A percentile compares a stretch with the other conserved stretches of the same genome.
phyloP scores from a whole-genome alignment of 2,888 invertebrate species.

The Epinotia ramella region DNA sequence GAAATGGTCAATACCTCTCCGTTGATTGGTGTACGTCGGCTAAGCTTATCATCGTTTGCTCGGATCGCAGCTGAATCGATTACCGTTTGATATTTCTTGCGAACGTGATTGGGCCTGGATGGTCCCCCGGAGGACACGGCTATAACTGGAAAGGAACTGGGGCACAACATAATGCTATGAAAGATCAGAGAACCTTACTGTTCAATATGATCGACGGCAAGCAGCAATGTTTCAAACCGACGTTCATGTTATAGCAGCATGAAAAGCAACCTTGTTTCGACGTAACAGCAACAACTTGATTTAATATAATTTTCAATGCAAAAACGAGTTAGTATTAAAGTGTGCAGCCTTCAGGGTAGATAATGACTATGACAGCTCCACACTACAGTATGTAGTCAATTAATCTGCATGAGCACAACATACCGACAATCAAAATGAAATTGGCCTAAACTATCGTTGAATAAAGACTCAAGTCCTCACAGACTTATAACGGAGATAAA shows the following conservation, averaged over 20 bases:
- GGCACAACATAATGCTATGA: constrained; percentile 39
- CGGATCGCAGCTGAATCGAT: constrained; percentile 42
- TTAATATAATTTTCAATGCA: too few relatives aligned
- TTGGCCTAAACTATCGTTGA: too few relatives aligned
- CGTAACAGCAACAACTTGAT: too few relatives aligned
- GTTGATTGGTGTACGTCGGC: constrained; percentile 14
- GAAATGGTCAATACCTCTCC: constrained; percentile 20
- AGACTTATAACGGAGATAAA: constrained; percentile 24
- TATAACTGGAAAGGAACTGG: constrained; percentile 43
- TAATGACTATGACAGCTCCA: too few relatives aligned
- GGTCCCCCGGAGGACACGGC: constrained; percentile 31
- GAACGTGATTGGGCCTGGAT: constrained; percentile 42
- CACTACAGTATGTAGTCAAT: too few relatives aligned
- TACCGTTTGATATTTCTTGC: constrained; percentile 46
- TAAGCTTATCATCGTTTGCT: constrained; percentile 45
- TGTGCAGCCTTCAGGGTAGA: too few relatives aligned
- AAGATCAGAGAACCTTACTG: constrained; percentile 18
- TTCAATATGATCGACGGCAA: constrained; percentile 1
- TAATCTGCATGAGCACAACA: too few relatives aligned
- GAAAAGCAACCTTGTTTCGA: too few relatives aligned
- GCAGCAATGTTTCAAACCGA: background rate
- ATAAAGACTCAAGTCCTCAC: background rate
- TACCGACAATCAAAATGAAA: too few relatives aligned
- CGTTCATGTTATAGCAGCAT: too few relatives aligned
- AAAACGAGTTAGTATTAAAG: too few relatives aligned